Base-by-base conservation (phyloP, 1,140 invertebrate genomes). In the Drosophila lacteicornis region DNA sequence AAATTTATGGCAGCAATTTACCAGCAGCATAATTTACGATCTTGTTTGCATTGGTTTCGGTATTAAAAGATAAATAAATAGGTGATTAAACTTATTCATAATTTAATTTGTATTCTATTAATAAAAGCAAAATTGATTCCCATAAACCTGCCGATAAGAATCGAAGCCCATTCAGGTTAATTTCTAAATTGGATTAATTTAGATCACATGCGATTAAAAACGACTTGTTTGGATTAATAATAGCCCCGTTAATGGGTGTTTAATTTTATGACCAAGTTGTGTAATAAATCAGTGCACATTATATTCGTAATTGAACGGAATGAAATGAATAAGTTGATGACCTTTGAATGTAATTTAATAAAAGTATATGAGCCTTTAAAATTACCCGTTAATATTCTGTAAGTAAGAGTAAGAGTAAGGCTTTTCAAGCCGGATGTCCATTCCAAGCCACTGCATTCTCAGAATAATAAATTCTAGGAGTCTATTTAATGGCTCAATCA, bases 1-100 rank as follows among this genome's bases (percentile, higher is more conserved):
- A 73, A 73, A 73, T 73, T 71, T 59, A 73, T 59, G 67, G 38
- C 17, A 50, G 67, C 67, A 53, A 67, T 67, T 70, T 67, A 55
- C 33, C 53, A 38, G 40, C 22, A 38, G 62, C 40, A 70, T 70
- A 68, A 67, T 55, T 70, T 68, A 55, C 62, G 30, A 46, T 55
- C 67, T 40, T 46, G 50, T 46, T 55, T 65, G 19, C 47, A 69
- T 46, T 53, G 47, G 27, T n/a, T n/a, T 6, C 17, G 51, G 47
- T 43, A 19, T 40, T 22, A 38, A 46, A 67, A 45, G 27, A 22
- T 22, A 17, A 27, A 17, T 27, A 33, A 27, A 45, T 36, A 36
- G 9, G 30, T 6, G 27, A 40, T 25, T 33, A 17, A 69, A 36
- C 13, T 55, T 55, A 55, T 33, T 55, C 33, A 55, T 46, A 46